These are phyloP conservation scores for Stegophylla sp. DNA, from an alignment of 2,888 invertebrate species.

Conservation along the genomic window DNA sequence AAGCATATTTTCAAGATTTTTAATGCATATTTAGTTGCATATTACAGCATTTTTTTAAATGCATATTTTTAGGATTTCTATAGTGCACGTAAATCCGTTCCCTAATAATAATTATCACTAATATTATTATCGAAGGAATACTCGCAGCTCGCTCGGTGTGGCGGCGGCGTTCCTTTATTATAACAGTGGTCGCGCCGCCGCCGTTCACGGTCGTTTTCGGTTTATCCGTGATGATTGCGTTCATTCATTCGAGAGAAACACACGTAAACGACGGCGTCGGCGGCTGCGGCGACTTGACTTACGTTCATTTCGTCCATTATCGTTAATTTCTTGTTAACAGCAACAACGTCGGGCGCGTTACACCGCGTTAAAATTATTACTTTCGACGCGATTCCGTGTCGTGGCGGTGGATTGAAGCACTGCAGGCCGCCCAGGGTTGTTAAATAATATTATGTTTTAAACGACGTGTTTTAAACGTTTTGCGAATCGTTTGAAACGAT, in stretches of 20 bases:
- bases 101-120: too few relatives aligned
- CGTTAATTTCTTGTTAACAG: constrained; percentile 45
- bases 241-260: constrained; percentile 43
- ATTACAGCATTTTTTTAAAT: too few relatives aligned
- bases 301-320: constrained; percentile 36
- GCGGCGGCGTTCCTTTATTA: constrained; percentile 39
- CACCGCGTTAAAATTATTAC: constrained; percentile 28
- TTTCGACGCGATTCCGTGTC: constrained; percentile 22
- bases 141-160: too few relatives aligned
- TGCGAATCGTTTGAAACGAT: too few relatives aligned
- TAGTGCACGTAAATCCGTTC: too few relatives aligned
- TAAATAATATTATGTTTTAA: too few relatives aligned
- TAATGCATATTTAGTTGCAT: too few relatives aligned
- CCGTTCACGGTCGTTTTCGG: constrained; percentile 47
- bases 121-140: too few relatives aligned
- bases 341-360: constrained; percentile 20
- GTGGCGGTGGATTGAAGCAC: background rate
- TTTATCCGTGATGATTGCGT: constrained; percentile 51
- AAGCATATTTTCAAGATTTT: too few relatives aligned
- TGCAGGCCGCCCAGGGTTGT: background rate
- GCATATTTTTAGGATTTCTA: too few relatives aligned
- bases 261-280: background rate
- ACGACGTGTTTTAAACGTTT: too few relatives aligned
- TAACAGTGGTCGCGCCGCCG: background rate
- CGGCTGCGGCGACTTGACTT: background rate